Percentiles rank a stretch among this genome's conserved stretches.
Conservation (phyloP, 2,888 invertebrate species). For the Leucoptera coffeella region DNA sequence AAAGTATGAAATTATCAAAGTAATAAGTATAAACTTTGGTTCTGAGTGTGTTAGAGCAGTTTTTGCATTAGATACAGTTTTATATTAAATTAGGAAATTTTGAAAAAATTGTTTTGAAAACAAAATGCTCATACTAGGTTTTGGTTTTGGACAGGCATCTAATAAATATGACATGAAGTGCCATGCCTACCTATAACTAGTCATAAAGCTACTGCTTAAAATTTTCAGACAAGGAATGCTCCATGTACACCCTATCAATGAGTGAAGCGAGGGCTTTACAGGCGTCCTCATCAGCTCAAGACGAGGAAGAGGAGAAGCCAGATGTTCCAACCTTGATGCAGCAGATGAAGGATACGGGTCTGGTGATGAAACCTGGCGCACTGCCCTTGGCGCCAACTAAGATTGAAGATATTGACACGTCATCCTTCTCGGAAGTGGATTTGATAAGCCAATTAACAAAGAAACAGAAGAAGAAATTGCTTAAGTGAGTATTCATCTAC, state of each 20-base stretch:
- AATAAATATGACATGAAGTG: no score
- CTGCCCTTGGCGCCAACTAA: slow-evolving; percentile 50
- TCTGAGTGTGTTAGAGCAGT: no score
- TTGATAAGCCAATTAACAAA: slow-evolving; percentile 78
- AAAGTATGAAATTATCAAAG: no score
- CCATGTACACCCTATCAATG: slow-evolving; percentile 82
- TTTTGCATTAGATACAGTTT: no score
- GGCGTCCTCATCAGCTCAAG: slow-evolving; percentile 65
- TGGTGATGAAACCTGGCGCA: slow-evolving; percentile 78
- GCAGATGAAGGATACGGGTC: slow-evolving; percentile 88
- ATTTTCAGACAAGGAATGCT: slow-evolving; percentile 86
- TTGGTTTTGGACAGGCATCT: no score
- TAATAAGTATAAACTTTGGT: no score
- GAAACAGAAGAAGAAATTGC: slow-evolving; percentile 83
- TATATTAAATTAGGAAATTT: no score
- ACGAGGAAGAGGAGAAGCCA: slow-evolving; percentile 50
- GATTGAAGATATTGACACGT: slow-evolving; percentile 56
- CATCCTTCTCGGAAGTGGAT: slow-evolving; percentile 61
- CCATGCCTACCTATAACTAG: no score
- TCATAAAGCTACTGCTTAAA: no score
- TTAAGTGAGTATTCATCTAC: slow-evolving; percentile 70
- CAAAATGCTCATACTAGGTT: no score
- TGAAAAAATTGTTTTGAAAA: no score
- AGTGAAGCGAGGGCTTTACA: slow-evolving; percentile 73
- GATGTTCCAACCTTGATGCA: slow-evolving; percentile 68